Evolutionary conservation across 2,113 vertebrate genomes (phyloP).

Genomic region (Gymnogyps californianus): DNA sequence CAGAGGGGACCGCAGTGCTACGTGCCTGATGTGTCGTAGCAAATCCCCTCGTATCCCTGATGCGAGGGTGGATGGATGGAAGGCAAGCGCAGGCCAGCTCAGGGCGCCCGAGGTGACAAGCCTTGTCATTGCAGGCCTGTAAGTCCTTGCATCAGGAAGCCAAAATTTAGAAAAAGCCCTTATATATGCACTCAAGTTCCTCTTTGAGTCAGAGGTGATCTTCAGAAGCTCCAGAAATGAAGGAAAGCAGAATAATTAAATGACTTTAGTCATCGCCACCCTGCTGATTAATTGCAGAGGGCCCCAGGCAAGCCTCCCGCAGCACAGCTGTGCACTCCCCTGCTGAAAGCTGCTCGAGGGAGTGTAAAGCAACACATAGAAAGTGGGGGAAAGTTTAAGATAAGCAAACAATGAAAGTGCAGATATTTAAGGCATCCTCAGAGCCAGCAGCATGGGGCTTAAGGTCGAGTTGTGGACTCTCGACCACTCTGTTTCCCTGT

Average conservation of each 20-base stretch:
- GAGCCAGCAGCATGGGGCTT: background rate
- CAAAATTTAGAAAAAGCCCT: background rate
- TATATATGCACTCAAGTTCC: background rate
- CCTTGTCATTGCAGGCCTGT: background rate
- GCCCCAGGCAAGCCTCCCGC: background rate
- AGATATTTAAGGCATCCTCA: constrained; percentile 21
- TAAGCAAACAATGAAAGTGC: constrained; percentile 35
- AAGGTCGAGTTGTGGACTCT: background rate
- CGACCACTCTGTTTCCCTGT: background rate
- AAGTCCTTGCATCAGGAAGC: background rate
- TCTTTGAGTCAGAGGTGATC: background rate
- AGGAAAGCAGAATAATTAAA: background rate
- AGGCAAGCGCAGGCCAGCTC: background rate
- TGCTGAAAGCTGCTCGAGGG: background rate
- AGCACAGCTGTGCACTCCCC: background rate
- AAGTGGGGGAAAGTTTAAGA: constrained; percentile 41
- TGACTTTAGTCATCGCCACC: background rate
- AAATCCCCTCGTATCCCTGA: background rate
- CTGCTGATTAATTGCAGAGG: constrained; percentile 5
- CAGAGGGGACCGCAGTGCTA: background rate
- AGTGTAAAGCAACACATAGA: background rate
- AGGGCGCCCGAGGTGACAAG: background rate
- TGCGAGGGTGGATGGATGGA: background rate
- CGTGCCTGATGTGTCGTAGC: background rate
- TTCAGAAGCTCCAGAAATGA: background rate